A percentile compares a stretch with the other conserved stretches of the same genome.
These are phyloP conservation scores for Rhipidura dahli DNA, from an alignment of 2,113 vertebrate species.

Conservation along the genomic window DNA sequence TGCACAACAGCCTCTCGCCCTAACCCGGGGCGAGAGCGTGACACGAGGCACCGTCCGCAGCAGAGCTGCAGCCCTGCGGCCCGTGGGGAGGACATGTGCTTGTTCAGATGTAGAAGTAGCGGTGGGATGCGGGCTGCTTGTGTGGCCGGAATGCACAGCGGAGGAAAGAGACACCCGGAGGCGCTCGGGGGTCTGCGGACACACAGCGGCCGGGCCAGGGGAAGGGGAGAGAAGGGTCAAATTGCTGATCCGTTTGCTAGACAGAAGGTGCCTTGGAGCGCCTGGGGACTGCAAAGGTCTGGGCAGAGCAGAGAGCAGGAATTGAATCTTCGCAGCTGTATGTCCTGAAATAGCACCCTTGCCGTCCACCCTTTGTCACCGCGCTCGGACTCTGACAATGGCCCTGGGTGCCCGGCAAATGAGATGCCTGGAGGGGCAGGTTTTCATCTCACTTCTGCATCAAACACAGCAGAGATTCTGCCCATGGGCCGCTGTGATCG, in stretches of 20 bases:
- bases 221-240: fast-evolving
- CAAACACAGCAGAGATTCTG: not conserved
- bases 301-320: not conserved
- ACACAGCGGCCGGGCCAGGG: fast-evolving
- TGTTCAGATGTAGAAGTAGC: fast-evolving
- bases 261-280: fast-evolving
- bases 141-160: fast-evolving
- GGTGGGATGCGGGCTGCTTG: fast-evolving
- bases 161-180: fast-evolving
- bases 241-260: not conserved
- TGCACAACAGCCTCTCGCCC: fast-evolving
- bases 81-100: fast-evolving
- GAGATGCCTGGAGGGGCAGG: not conserved
- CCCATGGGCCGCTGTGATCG: fast-evolving
- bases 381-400: fast-evolving
- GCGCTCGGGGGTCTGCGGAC: no score
- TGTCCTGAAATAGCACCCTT: not conserved
- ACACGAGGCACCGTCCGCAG: fast-evolving
- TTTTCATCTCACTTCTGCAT: not conserved
- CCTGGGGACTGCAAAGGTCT: fast-evolving
- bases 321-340: not conserved
- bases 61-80: not conserved
- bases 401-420: fast-evolving
- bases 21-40: fast-evolving
- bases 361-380: fast-evolving